These are phyloP conservation scores for Carcina quercana DNA, from an alignment of 2,888 invertebrate genomes.

Conservation along the genomic window DNA sequence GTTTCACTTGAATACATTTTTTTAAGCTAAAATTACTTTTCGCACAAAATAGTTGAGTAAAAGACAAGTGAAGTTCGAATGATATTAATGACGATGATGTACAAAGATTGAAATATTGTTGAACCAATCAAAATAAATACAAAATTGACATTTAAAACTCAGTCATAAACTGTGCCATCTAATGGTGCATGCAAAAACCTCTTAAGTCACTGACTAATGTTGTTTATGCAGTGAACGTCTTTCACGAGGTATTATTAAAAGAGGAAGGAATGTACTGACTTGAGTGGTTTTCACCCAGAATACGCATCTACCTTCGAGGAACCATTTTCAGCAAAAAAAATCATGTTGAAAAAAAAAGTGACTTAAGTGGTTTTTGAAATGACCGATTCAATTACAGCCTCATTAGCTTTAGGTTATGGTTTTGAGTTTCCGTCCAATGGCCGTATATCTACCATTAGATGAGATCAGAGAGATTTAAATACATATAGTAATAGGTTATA, in stretches of 20 bases:
- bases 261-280: slow-evolving; percentile 12
- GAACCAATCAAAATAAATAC: neutral
- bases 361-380: neutral
- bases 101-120: neutral
- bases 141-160: neutral
- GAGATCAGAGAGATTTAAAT: too few relatives aligned
- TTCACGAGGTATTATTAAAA: slow-evolving; percentile 12
- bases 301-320: slow-evolving; percentile 4
- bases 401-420: too few relatives aligned
- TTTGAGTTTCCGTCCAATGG: too few relatives aligned
- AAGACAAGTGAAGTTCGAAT: neutral
- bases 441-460: too few relatives aligned
- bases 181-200: slow-evolving; percentile 5
- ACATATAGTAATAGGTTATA: too few relatives aligned
- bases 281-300: slow-evolving; percentile 10
- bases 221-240: slow-evolving; percentile 11
- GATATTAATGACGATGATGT: neutral
- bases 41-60: neutral
- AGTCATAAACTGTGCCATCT: neutral
- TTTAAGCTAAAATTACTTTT: neutral
- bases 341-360: slow-evolving; percentile 6
- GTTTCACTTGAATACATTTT: too few relatives aligned
- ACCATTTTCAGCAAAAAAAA: neutral
- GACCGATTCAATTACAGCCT: neutral
- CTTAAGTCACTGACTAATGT: slow-evolving; percentile 11